Percentiles rank a stretch among this genome's conserved stretches.
These are phyloP conservation scores for Uria lomvia DNA, from an alignment of 2,113 vertebrate genomes.

Conservation along the genomic window DNA sequence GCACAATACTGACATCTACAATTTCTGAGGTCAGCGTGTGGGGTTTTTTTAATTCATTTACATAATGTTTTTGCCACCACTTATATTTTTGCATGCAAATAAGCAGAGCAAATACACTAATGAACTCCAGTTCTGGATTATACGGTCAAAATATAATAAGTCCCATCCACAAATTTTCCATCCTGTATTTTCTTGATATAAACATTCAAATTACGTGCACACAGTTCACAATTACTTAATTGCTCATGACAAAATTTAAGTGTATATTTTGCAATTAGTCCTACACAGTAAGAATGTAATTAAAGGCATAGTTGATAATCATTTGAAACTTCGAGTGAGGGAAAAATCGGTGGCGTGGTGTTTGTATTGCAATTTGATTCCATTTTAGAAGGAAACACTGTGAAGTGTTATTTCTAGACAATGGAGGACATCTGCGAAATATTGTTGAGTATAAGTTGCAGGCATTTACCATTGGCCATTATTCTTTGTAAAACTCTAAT, in stretches of 20 bases:
- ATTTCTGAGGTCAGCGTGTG: neutral
- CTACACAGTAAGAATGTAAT: neutral
- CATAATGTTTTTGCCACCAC: neutral
- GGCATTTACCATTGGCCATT: neutral
- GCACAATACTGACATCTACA: neutral
- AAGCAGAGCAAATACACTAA: neutral
- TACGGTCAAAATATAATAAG: neutral
- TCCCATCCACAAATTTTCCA: neutral
- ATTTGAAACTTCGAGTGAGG: neutral
- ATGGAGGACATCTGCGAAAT: neutral
- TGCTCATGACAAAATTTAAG: neutral
- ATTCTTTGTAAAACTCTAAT: neutral
- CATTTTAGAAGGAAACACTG: neutral
- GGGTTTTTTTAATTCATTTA: neutral
- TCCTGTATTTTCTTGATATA: neutral
- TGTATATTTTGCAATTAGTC: neutral
- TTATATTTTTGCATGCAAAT: neutral
- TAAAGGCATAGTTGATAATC: neutral
- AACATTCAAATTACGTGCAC: neutral
- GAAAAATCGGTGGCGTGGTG: neutral
- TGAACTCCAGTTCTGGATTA: neutral
- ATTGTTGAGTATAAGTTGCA: neutral
- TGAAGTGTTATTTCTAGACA: neutral
- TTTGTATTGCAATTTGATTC: neutral
- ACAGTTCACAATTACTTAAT: conserved; percentile 12